Evolutionary conservation across 2,888 invertebrate species (phyloP).

Genomic region (Trachelus tabidus): DNA sequence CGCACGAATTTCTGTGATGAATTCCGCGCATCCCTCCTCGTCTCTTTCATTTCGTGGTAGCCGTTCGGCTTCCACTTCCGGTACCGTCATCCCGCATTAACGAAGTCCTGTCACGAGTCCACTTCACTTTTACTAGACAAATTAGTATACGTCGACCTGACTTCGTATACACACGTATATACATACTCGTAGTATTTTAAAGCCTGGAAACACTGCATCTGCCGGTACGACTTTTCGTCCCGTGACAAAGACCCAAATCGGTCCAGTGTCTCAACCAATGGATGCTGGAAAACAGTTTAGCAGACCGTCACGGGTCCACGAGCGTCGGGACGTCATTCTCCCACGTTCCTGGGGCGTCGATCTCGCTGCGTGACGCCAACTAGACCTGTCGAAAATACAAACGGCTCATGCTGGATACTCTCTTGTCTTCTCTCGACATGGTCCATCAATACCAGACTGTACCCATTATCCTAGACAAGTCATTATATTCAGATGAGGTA

Average conservation of each 20-base stretch:
- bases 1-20: slow-evolving; percentile 6
- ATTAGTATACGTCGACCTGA: neutral
- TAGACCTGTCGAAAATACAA: slow-evolving; percentile 41
- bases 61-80: neutral
- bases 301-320: neutral
- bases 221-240: neutral
- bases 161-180: no score
- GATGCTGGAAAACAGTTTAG: neutral
- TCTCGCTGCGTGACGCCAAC: slow-evolving; percentile 46
- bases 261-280: neutral
- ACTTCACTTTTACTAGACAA: neutral
- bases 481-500: neutral
- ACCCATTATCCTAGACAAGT: slow-evolving; percentile 12
- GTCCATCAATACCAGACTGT: slow-evolving; percentile 38
- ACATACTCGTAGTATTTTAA: neutral
- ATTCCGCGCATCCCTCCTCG: neutral
- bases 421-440: slow-evolving; percentile 33
- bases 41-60: neutral
- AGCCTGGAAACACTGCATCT: neutral
- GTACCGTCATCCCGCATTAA: neutral
- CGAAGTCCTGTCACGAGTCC: neutral
- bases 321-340: neutral
- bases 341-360: slow-evolving; percentile 29
- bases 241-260: neutral
- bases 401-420: slow-evolving; percentile 9